Base-by-base conservation (phyloP, 2,113 vertebrate species). In the Alethe diademata region DNA sequence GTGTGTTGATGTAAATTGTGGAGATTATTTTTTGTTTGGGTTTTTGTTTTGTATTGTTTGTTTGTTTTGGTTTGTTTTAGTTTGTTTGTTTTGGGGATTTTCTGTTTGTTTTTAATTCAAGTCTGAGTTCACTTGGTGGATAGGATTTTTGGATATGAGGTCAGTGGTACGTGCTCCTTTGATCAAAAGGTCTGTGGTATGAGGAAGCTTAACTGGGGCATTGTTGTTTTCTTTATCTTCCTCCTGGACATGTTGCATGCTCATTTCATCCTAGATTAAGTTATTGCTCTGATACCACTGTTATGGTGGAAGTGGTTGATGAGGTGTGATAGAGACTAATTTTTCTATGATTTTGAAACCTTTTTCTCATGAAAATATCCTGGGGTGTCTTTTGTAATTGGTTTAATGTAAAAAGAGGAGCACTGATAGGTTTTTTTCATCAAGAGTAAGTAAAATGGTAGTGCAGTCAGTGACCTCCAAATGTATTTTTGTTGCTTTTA, bases 401-500 rank as follows among this genome's bases (percentile, higher is more conserved):
- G 14, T 11, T 72, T 69, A 54, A 33, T 28, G 6, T 88, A 86
- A 48, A 62, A 78, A 67, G 53, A 51, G 22, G 72, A 67, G 16
- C 35, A 51, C 7, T 40, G 54, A 40, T 56, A 60, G 43, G 23
- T n/a, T 86, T 58, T 81, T 90, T 79, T 38, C n/a, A 43, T 35
- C 9, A 36, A 65, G 54, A 90, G 11, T 72, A 36, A 66, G 19
- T 56, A 48, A 95, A 96, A 93, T 45, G 81, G 61, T 78, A 93
- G 65, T 89, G 66, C 76, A 86, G 69, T 50, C 79, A 82, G 28
- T 93, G 94, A 96, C 96, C 95, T 96, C 93, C 69, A 91, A 96
- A 95, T 83, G 83, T 92, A 86, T 96, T 97, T 96, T 86, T 85
- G 40, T 93, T 95, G 65, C 38, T 62, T 96, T 90, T 96, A 18